Conservation (phyloP, 1,140 invertebrate genomes). For the Metopolophium dirhodum region DNA sequence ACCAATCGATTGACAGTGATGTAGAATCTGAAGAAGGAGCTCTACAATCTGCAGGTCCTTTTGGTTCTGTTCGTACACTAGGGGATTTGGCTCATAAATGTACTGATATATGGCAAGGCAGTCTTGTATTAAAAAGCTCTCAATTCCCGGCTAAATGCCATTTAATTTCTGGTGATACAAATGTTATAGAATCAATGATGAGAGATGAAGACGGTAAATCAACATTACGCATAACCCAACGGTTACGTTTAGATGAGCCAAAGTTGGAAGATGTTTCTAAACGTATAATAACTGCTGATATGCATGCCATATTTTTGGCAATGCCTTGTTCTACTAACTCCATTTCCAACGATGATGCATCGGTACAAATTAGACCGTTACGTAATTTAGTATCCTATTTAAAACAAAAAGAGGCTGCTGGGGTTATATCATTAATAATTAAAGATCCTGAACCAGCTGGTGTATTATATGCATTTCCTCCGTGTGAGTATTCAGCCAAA, state of each 20-base stretch:
- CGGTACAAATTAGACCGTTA: conserved; percentile 86
- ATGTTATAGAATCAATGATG: conserved; percentile 93
- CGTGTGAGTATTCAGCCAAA: conserved; percentile 90
- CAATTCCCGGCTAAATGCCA: conserved; percentile 95
- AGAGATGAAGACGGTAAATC: conserved; percentile 89
- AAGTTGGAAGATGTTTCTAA: conserved; percentile 96
- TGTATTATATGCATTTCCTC: conserved; percentile 95
- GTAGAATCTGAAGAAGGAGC: conserved; percentile 75
- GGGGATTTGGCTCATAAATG: conserved; percentile 83
- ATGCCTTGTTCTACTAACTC: conserved; percentile 80
- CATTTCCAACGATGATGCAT: conserved; percentile 76
- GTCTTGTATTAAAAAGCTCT: conserved; percentile 93
- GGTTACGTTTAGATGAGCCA: conserved; percentile 89
- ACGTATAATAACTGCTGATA: conserved; percentile 83
- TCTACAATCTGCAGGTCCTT: conserved; percentile 69
- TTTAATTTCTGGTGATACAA: conserved; percentile 91
- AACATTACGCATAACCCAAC: conserved; percentile 90
- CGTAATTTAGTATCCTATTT: conserved; percentile 95
- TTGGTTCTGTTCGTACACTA: conserved; percentile 76
- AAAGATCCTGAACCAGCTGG: conserved; percentile 88
- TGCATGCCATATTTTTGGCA: conserved; percentile 88
- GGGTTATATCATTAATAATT: conserved; percentile 90
- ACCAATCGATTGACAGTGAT: conserved; percentile 77
- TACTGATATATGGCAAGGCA: conserved; percentile 90
- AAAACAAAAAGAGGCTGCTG: conserved; percentile 97